A percentile compares a stretch with the other conserved stretches of the same genome.
These are phyloP conservation scores for Seladonia tumulorum DNA, from an alignment of 2,888 invertebrate species.

Conservation along the genomic window DNA sequence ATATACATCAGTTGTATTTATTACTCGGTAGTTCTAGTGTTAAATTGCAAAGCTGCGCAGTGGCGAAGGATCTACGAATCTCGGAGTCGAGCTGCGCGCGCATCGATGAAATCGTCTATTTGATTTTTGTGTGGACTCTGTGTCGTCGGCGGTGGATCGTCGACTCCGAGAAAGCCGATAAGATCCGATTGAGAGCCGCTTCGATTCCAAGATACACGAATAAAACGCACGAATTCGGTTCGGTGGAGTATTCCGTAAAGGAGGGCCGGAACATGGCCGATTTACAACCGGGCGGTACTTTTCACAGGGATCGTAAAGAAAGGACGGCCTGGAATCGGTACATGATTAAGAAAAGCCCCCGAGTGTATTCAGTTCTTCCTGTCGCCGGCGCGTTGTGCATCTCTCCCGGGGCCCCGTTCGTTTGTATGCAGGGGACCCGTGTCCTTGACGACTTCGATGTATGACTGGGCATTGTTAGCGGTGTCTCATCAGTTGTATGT, in stretches of 20 bases:
- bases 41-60: neutral
- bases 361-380: slow-evolving; percentile 46
- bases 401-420: slow-evolving; percentile 48
- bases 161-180: neutral
- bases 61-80: neutral
- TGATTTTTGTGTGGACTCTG: neutral
- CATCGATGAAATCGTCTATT: neutral
- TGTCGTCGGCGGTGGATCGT: neutral
- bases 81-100: neutral
- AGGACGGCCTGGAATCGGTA: slow-evolving; percentile 45
- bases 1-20: too few relatives aligned
- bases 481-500: slow-evolving; percentile 63
- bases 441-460: slow-evolving; percentile 69
- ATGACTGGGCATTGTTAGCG: slow-evolving; percentile 73
- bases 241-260: slow-evolving; percentile 30
- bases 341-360: slow-evolving; percentile 67
- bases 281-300: slow-evolving; percentile 61
- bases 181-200: neutral
- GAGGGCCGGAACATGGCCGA: slow-evolving; percentile 31
- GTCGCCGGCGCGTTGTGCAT: slow-evolving; percentile 34
- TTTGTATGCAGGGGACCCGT: slow-evolving; percentile 71
- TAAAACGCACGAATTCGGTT: slow-evolving; percentile 34
- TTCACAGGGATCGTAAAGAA: slow-evolving; percentile 57
- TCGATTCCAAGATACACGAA: slow-evolving; percentile 7
- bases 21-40: too few relatives aligned